Percentiles rank a stretch among this genome's conserved stretches.
These are phyloP conservation scores for Morus bassanus DNA, from an alignment of 2,797 vertebrate species.

Conservation along the genomic window DNA sequence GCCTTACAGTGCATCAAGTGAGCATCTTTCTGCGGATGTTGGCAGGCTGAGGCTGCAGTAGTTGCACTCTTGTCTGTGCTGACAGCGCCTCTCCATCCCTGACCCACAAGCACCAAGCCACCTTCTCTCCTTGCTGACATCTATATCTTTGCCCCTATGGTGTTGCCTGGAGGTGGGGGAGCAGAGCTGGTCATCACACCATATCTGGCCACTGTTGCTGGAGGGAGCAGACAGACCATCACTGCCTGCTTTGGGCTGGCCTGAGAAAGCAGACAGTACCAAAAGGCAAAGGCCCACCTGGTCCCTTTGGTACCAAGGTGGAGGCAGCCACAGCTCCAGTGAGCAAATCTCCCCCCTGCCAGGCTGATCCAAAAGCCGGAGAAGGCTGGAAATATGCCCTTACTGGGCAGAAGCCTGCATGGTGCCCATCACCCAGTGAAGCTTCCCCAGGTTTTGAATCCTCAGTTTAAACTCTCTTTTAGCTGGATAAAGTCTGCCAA, in stretches of 20 bases:
- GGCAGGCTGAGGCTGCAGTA: background rate
- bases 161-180: background rate
- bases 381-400: background rate
- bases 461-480: background rate
- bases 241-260: background rate
- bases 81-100: background rate
- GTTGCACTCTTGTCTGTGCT: background rate
- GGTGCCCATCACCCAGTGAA: background rate
- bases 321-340: background rate
- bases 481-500: background rate
- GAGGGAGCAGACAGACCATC: background rate
- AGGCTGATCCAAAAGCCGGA: background rate
- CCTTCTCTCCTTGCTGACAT: background rate
- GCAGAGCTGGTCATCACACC: background rate
- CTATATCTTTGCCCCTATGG: background rate
- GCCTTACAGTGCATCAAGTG: background rate
- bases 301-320: background rate
- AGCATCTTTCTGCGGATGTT: background rate
- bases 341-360: background rate
- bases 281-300: background rate
- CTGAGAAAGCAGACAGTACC: background rate
- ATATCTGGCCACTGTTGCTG: background rate
- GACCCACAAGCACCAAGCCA: background rate
- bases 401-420: background rate
- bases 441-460: background rate